Evolutionary conservation across 2,888 invertebrate species (phyloP), one percentile per base, ranked within the genome.

Genomic region (Melanostoma mellinum): DNA sequence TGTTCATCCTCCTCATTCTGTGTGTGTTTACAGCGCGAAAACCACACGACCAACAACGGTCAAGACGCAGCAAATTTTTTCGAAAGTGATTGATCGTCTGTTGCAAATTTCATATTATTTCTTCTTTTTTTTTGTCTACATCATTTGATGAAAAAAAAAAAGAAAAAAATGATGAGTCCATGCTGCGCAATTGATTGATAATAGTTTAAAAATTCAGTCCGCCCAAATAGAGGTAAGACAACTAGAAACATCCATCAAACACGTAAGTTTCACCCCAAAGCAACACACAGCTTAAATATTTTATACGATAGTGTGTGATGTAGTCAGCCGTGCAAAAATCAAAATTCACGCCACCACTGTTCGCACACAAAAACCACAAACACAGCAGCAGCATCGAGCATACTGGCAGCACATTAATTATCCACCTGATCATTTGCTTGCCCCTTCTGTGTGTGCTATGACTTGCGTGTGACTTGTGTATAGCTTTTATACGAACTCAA

Each of bases 171-270:
- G 79, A 84, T 79, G 84, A 84, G 71, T 60, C 71, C 56, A 63
- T n/a, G 74, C 73, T 40, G 74, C 35, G 74, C 79, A 60, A 55
- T 69, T 84, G 84, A 84, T 84, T 84, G 79, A 84, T 84, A 79
- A 75, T 75, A 84, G 84, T 75, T 84, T 84, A 79, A 71, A 84
- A 79, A 84, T 75, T 79, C 79, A 84, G 79, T 84, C 84, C 84
- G 78, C 84, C 84, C 79, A 79, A 84, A 69, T 67, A 60, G 74
- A 56, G 67, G 77, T 67, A 77, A 77, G 76, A 67, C 77, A 77
- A 77, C 77, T 72, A 81, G 72, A 72, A 81, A 77, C 81, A 81
- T 81, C 81, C 65, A 81, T 81, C 72, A 81, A 77, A 67, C 35
- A 60, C 48, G 63, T 63, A 44, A 55, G 68, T 78, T 82, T 82